Evolutionary conservation across 2,888 invertebrate genomes (phyloP).

Genomic region (Tethea ocularis): DNA sequence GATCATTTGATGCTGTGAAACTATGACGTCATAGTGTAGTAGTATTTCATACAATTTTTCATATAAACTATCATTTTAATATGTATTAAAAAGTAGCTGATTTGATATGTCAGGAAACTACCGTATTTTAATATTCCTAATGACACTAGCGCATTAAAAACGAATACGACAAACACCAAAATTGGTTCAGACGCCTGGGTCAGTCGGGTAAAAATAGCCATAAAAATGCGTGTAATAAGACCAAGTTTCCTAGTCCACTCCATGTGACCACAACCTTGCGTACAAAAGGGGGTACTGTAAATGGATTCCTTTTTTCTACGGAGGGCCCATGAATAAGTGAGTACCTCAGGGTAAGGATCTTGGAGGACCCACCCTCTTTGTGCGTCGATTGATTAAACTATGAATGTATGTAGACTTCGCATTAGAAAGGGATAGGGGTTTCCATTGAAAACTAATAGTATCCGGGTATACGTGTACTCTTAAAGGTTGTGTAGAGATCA

Average conservation of each 20-base stretch:
- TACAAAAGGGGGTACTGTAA: constrained; percentile 10
- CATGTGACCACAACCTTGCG: background rate
- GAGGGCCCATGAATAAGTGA: constrained; percentile 16
- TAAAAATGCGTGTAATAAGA: background rate
- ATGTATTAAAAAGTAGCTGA: too few relatives aligned
- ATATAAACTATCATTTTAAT: too few relatives aligned
- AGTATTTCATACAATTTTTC: too few relatives aligned
- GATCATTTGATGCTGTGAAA: too few relatives aligned
- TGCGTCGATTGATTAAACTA: constrained; percentile 10
- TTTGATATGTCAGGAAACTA: too few relatives aligned
- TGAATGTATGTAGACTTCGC: constrained; percentile 5
- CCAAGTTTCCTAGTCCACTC: background rate
- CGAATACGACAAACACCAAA: too few relatives aligned
- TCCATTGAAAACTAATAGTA: background rate
- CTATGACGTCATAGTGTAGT: too few relatives aligned
- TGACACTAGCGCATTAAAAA: too few relatives aligned
- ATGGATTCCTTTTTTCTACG: constrained; percentile 14
- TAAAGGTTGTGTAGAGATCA: too few relatives aligned
- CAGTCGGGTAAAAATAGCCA: background rate
- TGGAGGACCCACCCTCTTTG: constrained; percentile 9
- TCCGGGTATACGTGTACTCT: background rate
- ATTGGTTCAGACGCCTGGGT: too few relatives aligned
- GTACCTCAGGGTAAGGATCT: constrained; percentile 12
- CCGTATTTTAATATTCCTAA: too few relatives aligned
- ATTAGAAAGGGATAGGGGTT: background rate